Evolutionary conservation across 2,888 invertebrate genomes (phyloP), one percentile per base, ranked within the genome.

Genomic region (Cephus pulcher): DNA sequence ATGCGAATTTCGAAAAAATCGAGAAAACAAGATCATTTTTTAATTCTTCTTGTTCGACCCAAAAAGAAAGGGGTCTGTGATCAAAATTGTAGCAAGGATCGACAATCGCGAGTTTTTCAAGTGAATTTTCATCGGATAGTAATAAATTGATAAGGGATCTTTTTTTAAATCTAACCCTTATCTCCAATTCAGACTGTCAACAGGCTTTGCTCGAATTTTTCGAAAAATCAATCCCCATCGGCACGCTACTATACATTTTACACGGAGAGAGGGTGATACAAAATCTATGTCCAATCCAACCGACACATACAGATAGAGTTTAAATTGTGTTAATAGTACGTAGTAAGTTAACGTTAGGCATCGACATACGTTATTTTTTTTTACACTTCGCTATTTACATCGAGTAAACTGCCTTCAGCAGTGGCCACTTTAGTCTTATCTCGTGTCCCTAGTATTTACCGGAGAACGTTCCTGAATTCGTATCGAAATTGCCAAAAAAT

Each of bases 271-370:
- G 84, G 83, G 81, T 86, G 84, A 89, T 89, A 90, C 86, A 90
- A 89, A 90, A 89, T 89, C 88, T 89, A 88, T 87, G 86, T 84
- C 84, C 85, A 88, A 88, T 88, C 84, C 83, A 86, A 87, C 83
- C 83, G 85, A 87, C 88, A 88, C 87, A 84, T 86, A 89, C 86
- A 89, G 86, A 90, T 84, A 84, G 87, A 85, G 84, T 40, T 40
- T 85, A 86, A 88, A 88, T 83, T 87, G 85, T 82, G 84, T 85
- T 86, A 88, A 84, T 85, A 80, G 80, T 84, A 82, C 80, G 77
- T 79, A 40, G 40, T 15, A 75, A 71, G 69, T 75, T 37, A 75
- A 75, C 79, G 75, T 76, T 82, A 86, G 82, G 82, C 80, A 80
- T 86, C 83, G 86, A 84, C 78, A 82, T 81, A 81, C 78, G 80